Evolutionary conservation across 1,140 invertebrate genomes (phyloP).

Genomic region (Colletes gigas): DNA sequence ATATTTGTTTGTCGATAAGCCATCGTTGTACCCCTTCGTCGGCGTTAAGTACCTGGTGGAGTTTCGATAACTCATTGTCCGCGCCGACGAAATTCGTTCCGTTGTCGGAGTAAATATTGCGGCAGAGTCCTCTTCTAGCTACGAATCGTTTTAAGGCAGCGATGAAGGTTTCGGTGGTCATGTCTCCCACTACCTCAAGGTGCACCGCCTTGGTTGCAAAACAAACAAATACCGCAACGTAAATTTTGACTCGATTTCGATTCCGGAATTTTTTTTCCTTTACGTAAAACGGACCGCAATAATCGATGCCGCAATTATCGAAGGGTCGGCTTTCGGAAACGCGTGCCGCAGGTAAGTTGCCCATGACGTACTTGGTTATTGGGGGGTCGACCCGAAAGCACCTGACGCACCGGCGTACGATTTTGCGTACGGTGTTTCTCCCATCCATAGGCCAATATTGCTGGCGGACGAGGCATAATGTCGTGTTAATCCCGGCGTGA

Average conservation of each 20-base stretch:
- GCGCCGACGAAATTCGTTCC: slow-evolving; percentile 74
- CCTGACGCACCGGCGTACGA: background rate
- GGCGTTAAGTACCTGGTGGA: too few relatives aligned
- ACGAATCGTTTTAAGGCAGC: slow-evolving; percentile 71
- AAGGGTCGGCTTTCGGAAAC: too few relatives aligned
- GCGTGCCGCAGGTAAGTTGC: too few relatives aligned
- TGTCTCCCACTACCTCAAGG: background rate
- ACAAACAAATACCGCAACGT: background rate
- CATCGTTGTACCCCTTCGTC: background rate
- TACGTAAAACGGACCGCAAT: background rate
- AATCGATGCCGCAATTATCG: too few relatives aligned
- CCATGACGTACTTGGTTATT: too few relatives aligned
- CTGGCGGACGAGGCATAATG: too few relatives aligned
- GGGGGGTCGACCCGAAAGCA: too few relatives aligned
- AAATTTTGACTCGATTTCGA: slow-evolving; percentile 4
- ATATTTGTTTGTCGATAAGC: slow-evolving; percentile 27
- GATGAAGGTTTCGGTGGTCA: slow-evolving; percentile 49
- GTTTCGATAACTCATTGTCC: background rate
- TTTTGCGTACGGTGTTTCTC: background rate
- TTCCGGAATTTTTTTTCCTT: background rate
- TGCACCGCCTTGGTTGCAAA: background rate
- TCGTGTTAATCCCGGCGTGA: too few relatives aligned
- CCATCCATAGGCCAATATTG: too few relatives aligned
- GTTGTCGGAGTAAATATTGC: slow-evolving; percentile 67
- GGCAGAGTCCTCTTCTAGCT: slow-evolving; percentile 56